Conservation (phyloP, 30 jellyfish, hydroid and myxozoan species). For the Hydractinia symbiolongicarpus region DNA sequence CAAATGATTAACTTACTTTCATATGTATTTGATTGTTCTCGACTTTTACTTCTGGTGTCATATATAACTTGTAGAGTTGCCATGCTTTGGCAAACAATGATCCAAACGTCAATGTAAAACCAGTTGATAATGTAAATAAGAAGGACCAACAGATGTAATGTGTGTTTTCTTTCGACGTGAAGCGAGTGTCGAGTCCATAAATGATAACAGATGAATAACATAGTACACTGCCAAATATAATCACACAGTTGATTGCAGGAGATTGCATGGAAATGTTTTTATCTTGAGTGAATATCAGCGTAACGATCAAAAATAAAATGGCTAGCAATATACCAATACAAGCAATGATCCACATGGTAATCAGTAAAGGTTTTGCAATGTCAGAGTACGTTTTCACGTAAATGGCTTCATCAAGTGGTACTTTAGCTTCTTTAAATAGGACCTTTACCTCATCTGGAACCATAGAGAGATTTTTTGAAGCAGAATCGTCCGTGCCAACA, state of each 20-base stretch:
- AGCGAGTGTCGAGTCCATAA: slow-evolving; percentile 61
- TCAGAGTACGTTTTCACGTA: neutral
- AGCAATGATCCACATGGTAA: slow-evolving; percentile 18
- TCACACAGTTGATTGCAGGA: slow-evolving; percentile 65
- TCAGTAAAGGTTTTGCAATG: neutral
- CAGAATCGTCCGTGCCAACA: slow-evolving; percentile 14
- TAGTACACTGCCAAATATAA: slow-evolving; percentile 56
- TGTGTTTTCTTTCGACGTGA: slow-evolving; percentile 22
- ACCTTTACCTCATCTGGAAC: neutral
- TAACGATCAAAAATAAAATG: neutral
- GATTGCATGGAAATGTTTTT: slow-evolving; percentile 47
- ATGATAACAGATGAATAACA: slow-evolving; percentile 63
- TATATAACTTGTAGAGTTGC: slow-evolving; percentile 62
- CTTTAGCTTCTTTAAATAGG: neutral
- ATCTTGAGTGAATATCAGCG: neutral
- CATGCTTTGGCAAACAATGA: slow-evolving; percentile 75
- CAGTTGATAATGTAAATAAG: slow-evolving; percentile 48
- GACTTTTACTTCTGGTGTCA: slow-evolving; percentile 37
- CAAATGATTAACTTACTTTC: neutral
- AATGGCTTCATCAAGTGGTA: slow-evolving; percentile 5
- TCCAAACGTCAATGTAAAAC: slow-evolving; percentile 73
- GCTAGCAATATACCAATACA: slow-evolving; percentile 5
- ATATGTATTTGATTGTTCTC: neutral
- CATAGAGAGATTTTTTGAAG: neutral
- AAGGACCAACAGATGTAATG: slow-evolving; percentile 42